Base-by-base conservation (phyloP, 2,797 vertebrate species). In the Lepilemur septentrionalis region DNA sequence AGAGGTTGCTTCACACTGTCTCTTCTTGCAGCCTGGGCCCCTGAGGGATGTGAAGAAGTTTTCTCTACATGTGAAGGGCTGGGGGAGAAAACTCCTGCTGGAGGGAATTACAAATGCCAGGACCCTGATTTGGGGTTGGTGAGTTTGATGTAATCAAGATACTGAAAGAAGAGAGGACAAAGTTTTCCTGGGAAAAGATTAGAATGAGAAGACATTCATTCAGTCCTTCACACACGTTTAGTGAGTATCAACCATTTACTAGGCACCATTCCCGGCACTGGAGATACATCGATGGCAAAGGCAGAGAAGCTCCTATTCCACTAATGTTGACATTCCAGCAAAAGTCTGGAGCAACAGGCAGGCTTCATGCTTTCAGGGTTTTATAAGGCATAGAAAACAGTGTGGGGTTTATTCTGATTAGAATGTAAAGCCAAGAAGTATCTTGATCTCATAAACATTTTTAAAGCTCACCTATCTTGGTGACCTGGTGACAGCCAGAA, bases 371-470 rank as follows among this genome's bases (percentile, higher is more conserved):
- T 35, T 7, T 63, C 15, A 22, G n/a, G 30, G 3, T 76, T 95
- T 81, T 63, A 59, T 48, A 86, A 88, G 2, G 22, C 28, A 72
- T 4, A 25, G 41, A 50, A 89, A 83, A 90, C 43, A 59, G 30
- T 63, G 46, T 73, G 55, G 46, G 69, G 43, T 86, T 91, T 22
- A 55, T 79, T 96, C 69, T 76, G 83, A 72, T 35, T 95, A 78
- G 55, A 91, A 70, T 32, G 6, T 32, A 91, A 92, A 93, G 7
- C 32, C 6, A 88, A 14, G 12, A 87, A 65, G 30, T 73, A 61
- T 52, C 15, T 81, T 92, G 59, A 75, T 78, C 25, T 79, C 32
- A 95, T 95, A 80, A 79, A 50, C 89, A 93, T 84, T 95, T 97
- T 84, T 76, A 93, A 92, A 80, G 5, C 25, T 95, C 32, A 50